Evolutionary conservation across 2,113 vertebrate species (phyloP).

Genomic region (Pyrgilauda ruficollis): DNA sequence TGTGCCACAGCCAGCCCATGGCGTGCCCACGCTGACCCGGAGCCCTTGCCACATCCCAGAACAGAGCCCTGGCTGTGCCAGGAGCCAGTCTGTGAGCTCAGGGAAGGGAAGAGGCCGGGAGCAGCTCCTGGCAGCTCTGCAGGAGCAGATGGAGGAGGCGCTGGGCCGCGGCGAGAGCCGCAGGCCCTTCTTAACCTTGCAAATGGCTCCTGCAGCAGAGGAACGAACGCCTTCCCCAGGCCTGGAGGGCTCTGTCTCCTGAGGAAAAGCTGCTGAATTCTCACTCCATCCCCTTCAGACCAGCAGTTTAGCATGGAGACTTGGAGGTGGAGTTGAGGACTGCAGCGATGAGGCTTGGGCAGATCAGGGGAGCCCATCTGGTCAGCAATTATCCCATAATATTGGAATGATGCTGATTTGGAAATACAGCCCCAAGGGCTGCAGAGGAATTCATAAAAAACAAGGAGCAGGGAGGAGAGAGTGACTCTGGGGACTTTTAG

Average conservation of each 20-base stretch:
- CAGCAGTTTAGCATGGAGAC: not conserved
- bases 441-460: not conserved
- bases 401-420: not conserved
- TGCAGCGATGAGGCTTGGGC: fast-evolving
- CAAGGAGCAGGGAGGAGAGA: not conserved
- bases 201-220: not conserved
- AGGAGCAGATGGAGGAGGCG: conserved; percentile 15
- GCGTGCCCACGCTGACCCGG: not conserved
- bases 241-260: not conserved
- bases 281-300: not conserved
- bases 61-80: not conserved
- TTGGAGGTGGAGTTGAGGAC: not conserved
- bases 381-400: not conserved
- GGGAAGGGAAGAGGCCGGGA: not conserved
- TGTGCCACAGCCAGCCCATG: not conserved
- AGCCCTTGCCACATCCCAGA: not conserved
- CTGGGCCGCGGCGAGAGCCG: not conserved
- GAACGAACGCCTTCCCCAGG: fast-evolving
- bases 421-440: not conserved
- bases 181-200: conserved; percentile 23
- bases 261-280: not conserved
- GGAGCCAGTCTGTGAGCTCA: not conserved
- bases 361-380: not conserved
- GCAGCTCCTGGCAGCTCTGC: not conserved
- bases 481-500: not conserved